A percentile compares a stretch with the other conserved stretches of the same genome.
Conservation (phyloP, 2,113 vertebrate genomes). For the Eublepharis macularius region DNA sequence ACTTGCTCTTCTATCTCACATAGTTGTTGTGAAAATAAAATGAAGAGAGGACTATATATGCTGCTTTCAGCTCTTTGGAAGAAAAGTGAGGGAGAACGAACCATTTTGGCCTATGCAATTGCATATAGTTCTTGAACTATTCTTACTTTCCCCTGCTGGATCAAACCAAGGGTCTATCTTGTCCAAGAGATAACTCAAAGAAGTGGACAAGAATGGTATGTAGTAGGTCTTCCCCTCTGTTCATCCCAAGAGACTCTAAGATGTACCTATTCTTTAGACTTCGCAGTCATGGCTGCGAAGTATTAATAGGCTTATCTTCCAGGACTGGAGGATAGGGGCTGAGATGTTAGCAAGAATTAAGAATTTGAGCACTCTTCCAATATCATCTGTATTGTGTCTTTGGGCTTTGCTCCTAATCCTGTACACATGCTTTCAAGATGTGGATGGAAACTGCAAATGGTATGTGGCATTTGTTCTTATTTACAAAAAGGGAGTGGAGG, state of each 20-base stretch:
- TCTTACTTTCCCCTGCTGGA: background rate
- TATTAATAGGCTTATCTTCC: background rate
- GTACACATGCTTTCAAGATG: accelerated
- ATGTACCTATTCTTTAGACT: background rate
- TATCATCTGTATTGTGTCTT: background rate
- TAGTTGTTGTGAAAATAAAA: too few species aligned
- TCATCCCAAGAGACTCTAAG: background rate
- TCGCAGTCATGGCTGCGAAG: background rate
- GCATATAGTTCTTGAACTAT: background rate
- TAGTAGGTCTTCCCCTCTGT: background rate
- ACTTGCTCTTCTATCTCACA: too few species aligned
- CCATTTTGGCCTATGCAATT: background rate
- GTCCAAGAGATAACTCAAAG: background rate
- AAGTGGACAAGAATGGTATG: background rate
- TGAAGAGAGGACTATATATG: too few species aligned
- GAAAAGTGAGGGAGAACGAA: too few species aligned
- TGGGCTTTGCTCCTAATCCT: background rate
- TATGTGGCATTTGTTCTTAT: background rate
- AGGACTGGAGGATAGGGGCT: background rate
- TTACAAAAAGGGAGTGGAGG: background rate
- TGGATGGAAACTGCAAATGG: background rate
- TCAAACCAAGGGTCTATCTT: background rate
- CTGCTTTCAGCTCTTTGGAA: too few species aligned
- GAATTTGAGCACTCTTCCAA: background rate
- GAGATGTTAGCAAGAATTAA: background rate